Evolutionary conservation across 2,888 invertebrate genomes (phyloP).

Genomic region (Agonopterix heracliana): DNA sequence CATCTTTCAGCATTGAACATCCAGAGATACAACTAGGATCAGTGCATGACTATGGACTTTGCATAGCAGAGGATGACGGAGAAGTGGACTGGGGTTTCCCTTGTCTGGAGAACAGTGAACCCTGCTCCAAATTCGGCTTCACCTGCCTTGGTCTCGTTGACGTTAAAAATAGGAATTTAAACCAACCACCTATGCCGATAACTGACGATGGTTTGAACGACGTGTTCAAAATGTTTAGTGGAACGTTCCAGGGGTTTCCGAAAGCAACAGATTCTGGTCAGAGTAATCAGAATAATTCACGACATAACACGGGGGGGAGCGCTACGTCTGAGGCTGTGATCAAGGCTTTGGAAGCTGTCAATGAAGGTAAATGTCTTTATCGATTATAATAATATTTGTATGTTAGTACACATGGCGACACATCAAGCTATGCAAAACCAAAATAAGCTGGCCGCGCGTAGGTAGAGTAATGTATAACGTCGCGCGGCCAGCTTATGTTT

Average conservation of each 20-base stretch:
- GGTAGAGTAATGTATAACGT: no score
- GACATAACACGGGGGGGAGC: slow-evolving; percentile 63
- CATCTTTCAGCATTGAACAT: slow-evolving; percentile 77
- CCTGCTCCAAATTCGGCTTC: slow-evolving; percentile 95
- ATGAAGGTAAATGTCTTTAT: slow-evolving; percentile 44
- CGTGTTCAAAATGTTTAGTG: slow-evolving; percentile 27
- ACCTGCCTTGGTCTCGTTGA: slow-evolving; percentile 92
- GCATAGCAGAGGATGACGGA: slow-evolving; percentile 97
- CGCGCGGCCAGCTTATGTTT: no score
- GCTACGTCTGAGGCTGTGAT: slow-evolving; percentile 63
- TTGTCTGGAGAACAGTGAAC: slow-evolving; percentile 90
- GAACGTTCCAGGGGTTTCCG: slow-evolving; percentile 51
- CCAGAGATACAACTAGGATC: slow-evolving; percentile 79
- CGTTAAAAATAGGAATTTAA: slow-evolving; percentile 65
- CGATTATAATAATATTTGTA: background rate
- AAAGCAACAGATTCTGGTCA: slow-evolving; percentile 50
- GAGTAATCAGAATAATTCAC: slow-evolving; percentile 50
- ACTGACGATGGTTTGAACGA: slow-evolving; percentile 53
- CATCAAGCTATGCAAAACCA: no score
- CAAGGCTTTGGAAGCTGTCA: slow-evolving; percentile 62
- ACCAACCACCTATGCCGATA: slow-evolving; percentile 46
- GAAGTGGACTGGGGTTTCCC: slow-evolving; percentile 97
- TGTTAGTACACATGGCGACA: no score
- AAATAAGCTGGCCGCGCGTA: no score
- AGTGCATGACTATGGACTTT: slow-evolving; percentile 87